Base-by-base conservation (phyloP, 2,113 vertebrate species). In the Caracal caracal region DNA sequence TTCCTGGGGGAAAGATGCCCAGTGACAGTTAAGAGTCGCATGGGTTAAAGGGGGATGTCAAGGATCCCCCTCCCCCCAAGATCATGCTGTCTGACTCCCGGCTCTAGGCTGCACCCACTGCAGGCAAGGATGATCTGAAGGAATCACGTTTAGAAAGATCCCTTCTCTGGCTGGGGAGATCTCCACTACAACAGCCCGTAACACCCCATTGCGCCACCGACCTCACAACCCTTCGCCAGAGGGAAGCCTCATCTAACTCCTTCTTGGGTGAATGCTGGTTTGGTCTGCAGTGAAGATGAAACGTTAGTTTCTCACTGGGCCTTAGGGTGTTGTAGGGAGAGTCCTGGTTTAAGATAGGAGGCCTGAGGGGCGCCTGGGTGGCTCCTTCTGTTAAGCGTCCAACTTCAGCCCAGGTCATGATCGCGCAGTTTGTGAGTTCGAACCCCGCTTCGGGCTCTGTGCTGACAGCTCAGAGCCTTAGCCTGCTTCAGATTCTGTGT, bases 21-120 rank as follows among this genome's bases (percentile, higher is more conserved):
- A 6, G 51, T 24, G 79, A 17, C 28, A 28, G 66, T 26, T 0
- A 53, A n/a, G 40, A 68, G 49, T 17, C 65, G 13, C 0, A 33
- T 0, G 6, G 51, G 66, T 7, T n/a, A 51, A 82, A 20, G 43
- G 37, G 13, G 61, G 20, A 4, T 17, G 13, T 49, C 71, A 92
- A 35, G 59, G 65, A 22, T 28, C 61, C 65, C 22, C 70, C 83
- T 93, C 51, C 24, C 59, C 28, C 70, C 92, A 95, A 97, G 93
- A 95, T 95, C 94, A 51, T 2, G 47, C n/a, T 8, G 1, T 56
- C 22, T 78, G 66, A 17, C 65, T 47, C 17, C 11, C 15, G 12
- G 35, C 78, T 35, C 9, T 11, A 3, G 16, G 37, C 37, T 61
- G 20, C 17, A 2, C 22, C 19, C 47, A 35, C 13, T 16, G 20